A percentile compares a stretch with the other conserved stretches of the same genome.
Conservation (phyloP, 1,140 invertebrate genomes). For the Adoxophyes honmai region DNA sequence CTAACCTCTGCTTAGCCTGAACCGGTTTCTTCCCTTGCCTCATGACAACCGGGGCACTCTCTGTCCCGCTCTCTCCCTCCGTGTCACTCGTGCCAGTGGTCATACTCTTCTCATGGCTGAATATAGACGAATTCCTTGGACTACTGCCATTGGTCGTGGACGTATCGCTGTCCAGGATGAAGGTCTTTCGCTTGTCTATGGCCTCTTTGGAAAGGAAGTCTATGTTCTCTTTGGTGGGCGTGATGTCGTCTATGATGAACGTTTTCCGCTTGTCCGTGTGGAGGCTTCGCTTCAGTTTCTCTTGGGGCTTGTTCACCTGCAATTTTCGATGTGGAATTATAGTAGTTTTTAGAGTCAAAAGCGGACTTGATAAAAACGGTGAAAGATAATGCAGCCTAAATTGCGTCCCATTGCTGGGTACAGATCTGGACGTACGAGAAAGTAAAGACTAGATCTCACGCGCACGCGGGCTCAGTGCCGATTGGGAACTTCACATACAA, state of each 20-base stretch:
- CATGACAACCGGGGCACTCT: constrained; percentile 62
- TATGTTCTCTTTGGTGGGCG: constrained; percentile 58
- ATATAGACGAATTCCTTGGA: constrained; percentile 67
- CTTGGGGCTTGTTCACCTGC: constrained; percentile 50
- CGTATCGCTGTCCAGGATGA: constrained; percentile 69
- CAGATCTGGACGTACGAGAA: too few relatives aligned
- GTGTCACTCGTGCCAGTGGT: constrained; percentile 58
- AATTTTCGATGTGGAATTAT: background rate
- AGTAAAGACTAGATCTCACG: too few relatives aligned
- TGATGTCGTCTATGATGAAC: constrained; percentile 55
- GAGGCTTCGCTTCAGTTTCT: constrained; percentile 44
- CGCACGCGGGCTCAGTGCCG: too few relatives aligned
- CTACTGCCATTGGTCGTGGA: constrained; percentile 71
- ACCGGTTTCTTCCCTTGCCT: constrained; percentile 41
- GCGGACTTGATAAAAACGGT: too few relatives aligned
- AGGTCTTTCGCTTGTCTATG: constrained; percentile 62
- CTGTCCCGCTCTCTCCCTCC: constrained; percentile 63
- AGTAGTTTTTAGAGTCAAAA: too few relatives aligned
- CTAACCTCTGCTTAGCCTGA: constrained; percentile 57
- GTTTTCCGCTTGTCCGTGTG: constrained; percentile 54
- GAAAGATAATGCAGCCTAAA: too few relatives aligned
- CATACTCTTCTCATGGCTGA: constrained; percentile 62
- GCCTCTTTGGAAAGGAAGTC: constrained; percentile 49
- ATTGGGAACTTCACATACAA: too few relatives aligned
- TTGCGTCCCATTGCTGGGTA: too few relatives aligned